A percentile compares a stretch with the other conserved stretches of the same genome.
phyloP scores from a whole-genome alignment of 2,797 vertebrate genomes.

The Allobates femoralis region DNA sequence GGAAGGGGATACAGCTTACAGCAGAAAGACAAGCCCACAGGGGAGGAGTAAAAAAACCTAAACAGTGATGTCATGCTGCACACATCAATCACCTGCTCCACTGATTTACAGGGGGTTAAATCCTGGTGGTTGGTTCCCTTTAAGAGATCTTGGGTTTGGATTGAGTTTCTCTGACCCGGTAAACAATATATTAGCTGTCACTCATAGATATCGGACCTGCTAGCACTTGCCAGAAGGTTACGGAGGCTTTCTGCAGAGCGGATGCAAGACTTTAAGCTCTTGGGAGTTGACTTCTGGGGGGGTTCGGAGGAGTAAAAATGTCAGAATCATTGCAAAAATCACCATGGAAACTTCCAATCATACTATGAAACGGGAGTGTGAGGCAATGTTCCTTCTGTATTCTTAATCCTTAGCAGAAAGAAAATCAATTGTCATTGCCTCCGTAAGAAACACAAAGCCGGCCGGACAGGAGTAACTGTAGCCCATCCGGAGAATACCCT shows the following conservation, averaged over 20 bases:
- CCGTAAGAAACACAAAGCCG: constrained; percentile 18
- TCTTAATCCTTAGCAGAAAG: constrained; percentile 45
- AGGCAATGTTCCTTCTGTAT: constrained; percentile 39
- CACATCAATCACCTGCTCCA: no score
- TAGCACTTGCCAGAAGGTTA: not conserved
- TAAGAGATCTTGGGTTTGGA: not conserved
- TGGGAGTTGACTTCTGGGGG: constrained; percentile 34
- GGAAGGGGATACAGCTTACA: no score
- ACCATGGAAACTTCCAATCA: constrained; percentile 54
- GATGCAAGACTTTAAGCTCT: constrained; percentile 24
- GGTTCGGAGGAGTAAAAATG: not conserved
- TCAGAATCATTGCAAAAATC: constrained; percentile 28
- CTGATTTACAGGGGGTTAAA: no score
- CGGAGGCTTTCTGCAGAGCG: not conserved
- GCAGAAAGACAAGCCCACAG: no score
- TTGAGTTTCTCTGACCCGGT: not conserved
- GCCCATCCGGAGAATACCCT: not conserved
- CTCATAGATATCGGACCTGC: not conserved
- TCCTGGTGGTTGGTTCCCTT: no score
- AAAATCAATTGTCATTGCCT: constrained; percentile 56
- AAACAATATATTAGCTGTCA: not conserved
- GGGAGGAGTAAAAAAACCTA: no score
- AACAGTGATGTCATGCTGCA: no score
- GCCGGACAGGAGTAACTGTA: not conserved
- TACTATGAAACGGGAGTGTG: constrained; percentile 39